Base-by-base conservation (phyloP, 2,888 invertebrate species). In the Lampropteryx suffumata region DNA sequence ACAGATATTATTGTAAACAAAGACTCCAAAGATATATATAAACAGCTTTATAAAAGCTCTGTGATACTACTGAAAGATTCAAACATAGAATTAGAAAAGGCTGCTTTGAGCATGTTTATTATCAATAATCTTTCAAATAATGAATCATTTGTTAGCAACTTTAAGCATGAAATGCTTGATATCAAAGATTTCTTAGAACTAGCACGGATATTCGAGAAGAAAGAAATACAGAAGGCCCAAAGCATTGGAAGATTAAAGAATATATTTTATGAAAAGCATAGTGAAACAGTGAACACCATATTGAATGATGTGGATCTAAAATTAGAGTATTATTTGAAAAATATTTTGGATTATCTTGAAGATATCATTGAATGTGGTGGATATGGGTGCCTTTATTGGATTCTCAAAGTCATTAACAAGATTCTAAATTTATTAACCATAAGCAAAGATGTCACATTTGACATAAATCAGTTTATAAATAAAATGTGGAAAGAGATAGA, bases 401-500 rank as follows among this genome's bases (percentile, higher is more conserved):
- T 88, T 30, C 58, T 91, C 26, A 79, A 74, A 59, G 82, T 89
- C 26, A 64, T 78, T 5, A 82, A 82, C 53, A 65, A 66, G 50
- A 67, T 84, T 3, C 33, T 89, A 5, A 64, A 72, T 8, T 48
- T 49, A 29, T 50, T 84, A 24, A 47, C 73, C 8, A 43, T 63
- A n/a, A 50, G 65, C 3, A 10, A 32, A 14, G 46, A 67, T 1
- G 40, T 37, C 1, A 69, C 71, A 17, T 82, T 81, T 50, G 68
- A 83, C 59, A 55, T 82, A 34, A 46, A 60, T 30, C 58, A 70
- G 39, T 85, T 87, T 55, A 66, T 90, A 32, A 69, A 73, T 27
- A 79, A 71, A 69, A 68, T 79, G 21, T 90, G 90, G 90, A 78
- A 62, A 44, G 90, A 90, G 60, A 83, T 88, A 55, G 85, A 88